Evolutionary conservation across 2,888 invertebrate genomes (phyloP).

Genomic region (Shargacucullia verbasci): DNA sequence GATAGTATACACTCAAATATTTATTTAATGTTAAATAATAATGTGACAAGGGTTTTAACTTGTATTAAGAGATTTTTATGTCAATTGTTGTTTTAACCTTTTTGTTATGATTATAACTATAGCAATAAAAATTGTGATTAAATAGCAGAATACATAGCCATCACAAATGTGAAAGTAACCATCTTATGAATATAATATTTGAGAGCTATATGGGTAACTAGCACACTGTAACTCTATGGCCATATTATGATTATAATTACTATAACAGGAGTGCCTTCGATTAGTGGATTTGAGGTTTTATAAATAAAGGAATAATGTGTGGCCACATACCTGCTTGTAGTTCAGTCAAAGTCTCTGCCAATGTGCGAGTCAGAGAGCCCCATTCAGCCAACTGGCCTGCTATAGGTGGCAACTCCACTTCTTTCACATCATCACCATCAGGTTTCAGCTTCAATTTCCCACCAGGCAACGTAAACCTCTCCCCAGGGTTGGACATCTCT

Average conservation of each 20-base stretch:
- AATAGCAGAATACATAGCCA: background rate
- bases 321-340: conserved; percentile 88
- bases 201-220: no score
- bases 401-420: conserved; percentile 90
- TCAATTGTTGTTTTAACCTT: no score
- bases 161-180: no score
- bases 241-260: no score
- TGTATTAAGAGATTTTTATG: no score
- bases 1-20: background rate
- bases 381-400: conserved; percentile 91
- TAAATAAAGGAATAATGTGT: conserved; percentile 4
- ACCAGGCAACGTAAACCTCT: conserved; percentile 92
- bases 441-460: conserved; percentile 89
- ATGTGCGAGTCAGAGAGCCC: conserved; percentile 91
- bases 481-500: conserved; percentile 91
- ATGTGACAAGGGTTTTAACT: no score
- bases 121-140: conserved; percentile 5
- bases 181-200: no score
- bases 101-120: conserved; percentile 6
- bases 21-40: background rate
- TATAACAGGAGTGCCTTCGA: no score
- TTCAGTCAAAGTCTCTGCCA: conserved; percentile 92
- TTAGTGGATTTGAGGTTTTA: no score
- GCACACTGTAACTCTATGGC: no score
- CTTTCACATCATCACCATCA: conserved; percentile 80